Evolutionary conservation across 92 coral and sea anemone species (phyloP).

Genomic region (Palythoa caribaeorum): DNA sequence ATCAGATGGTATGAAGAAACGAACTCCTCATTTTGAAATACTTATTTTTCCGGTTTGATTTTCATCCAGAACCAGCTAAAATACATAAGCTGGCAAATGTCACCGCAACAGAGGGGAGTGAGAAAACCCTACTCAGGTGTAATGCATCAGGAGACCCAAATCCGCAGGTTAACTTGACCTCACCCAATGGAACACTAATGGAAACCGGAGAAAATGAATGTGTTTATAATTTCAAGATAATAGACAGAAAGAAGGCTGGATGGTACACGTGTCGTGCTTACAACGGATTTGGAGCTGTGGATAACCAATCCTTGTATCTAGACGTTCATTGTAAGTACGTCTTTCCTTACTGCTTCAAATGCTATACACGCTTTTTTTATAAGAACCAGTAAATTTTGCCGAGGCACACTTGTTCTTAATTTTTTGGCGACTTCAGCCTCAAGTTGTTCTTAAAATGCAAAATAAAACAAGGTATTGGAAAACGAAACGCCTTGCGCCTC

Average conservation of each 20-base stretch:
- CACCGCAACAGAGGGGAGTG: not conserved
- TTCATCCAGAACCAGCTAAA: constrained; percentile 13
- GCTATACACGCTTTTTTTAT: too few relatives aligned
- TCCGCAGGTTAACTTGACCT: constrained; percentile 19
- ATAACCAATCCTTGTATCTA: not conserved
- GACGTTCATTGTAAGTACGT: constrained; percentile 22
- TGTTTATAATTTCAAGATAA: not conserved
- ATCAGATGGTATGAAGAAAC: too few relatives aligned
- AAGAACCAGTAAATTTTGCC: too few relatives aligned
- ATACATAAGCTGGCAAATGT: not conserved
- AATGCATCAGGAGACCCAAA: not conserved
- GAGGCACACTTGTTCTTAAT: too few relatives aligned
- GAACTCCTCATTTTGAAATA: not conserved
- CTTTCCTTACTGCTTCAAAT: not conserved
- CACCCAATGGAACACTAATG: not conserved
- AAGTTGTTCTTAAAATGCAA: too few relatives aligned
- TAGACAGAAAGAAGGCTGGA: not conserved
- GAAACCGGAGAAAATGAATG: not conserved
- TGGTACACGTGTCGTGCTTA: constrained; percentile 32
- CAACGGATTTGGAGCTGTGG: constrained; percentile 32
- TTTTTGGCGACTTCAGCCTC: too few relatives aligned
- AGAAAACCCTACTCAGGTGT: not conserved
- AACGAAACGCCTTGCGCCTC: too few relatives aligned
- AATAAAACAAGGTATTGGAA: too few relatives aligned
- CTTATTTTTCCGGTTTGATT: not conserved